Base-by-base conservation (phyloP, 2,113 vertebrate genomes). In the Poicephalus gulielmi region DNA sequence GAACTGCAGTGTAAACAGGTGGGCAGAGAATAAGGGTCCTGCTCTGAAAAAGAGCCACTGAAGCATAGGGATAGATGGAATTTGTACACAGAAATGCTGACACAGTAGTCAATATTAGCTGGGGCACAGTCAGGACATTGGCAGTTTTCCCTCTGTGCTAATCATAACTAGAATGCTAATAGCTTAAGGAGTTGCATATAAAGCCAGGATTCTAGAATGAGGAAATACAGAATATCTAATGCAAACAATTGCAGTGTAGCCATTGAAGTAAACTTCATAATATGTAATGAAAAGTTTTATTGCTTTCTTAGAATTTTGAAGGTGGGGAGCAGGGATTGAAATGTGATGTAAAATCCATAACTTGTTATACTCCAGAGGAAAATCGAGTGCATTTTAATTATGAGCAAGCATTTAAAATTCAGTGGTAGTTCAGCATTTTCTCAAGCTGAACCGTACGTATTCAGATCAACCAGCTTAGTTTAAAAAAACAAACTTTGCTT, bases 61-160 rank as follows among this genome's bases (percentile, higher is more conserved):
- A 30, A 75, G 39, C 84, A 3, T 27, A 55, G 50, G 55, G 43
- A 8, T 23, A 64, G 84, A 11, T 69, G 24, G 35, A 52, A 64
- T 5, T 5, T 64, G 52, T 79, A 28, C 35, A 2, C 3, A 39
- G 75, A 59, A 30, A n/a, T 10, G 13, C 50, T 69, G 59, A 25
- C 11, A 31, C 1, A 1, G 13, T 47, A 39, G 31, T 49, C 75
- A 44, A 2, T 30, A 41, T 55, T 55, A 62, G 22, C 53, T 67
- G 22, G 7, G 27, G 3, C 1, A 1, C n/a, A 69, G 0, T 62
- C 33, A 30, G 64, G 41, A 33, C 5, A 33, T 27, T 10, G 31
- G 9, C 41, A 82, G 24, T 37, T 88, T 81, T 80, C n/a, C n/a
- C 22, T 67, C 43, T 37, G 18, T 37, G 41, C 13, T 79, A 39